These are phyloP conservation scores for Salvelinus namaycush DNA, from an alignment of 2,113 vertebrate genomes.

Conservation along the genomic window DNA sequence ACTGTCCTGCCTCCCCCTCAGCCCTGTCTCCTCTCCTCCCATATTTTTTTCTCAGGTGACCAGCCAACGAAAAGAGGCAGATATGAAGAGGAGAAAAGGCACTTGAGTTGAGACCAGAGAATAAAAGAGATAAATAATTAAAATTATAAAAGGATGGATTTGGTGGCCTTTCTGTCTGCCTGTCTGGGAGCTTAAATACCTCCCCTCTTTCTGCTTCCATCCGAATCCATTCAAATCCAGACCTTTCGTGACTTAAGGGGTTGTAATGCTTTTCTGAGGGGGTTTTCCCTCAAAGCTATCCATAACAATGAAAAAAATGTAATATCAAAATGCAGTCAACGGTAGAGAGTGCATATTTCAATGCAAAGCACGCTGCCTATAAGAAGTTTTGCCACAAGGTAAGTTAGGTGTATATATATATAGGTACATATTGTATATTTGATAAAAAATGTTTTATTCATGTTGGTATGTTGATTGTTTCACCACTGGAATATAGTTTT, in stretches of 20 bases:
- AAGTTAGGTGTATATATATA: neutral
- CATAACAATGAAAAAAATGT: conserved; percentile 32
- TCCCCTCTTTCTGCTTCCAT: neutral
- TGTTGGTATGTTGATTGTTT: neutral
- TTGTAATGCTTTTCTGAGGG: conserved; percentile 32
- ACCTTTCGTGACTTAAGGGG: conserved; percentile 34
- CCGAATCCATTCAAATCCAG: conserved; percentile 24
- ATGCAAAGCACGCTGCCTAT: neutral
- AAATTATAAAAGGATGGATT: conserved; percentile 28
- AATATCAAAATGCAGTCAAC: conserved; percentile 35
- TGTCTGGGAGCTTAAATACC: conserved; percentile 14
- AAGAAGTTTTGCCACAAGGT: neutral
- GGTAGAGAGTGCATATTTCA: neutral
- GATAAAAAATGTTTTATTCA: neutral
- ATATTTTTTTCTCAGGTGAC: conserved; percentile 13
- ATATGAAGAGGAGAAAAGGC: conserved; percentile 5
- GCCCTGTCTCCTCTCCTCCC: neutral
- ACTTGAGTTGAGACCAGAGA: conserved; percentile 1
- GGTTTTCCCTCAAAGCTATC: conserved; percentile 37
- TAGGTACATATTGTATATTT: neutral
- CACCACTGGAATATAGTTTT: neutral
- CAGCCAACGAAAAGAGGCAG: conserved; percentile 11
- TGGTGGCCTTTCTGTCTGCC: conserved; percentile 20
- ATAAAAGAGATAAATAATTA: conserved; percentile 23
- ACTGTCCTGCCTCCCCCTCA: neutral